These are phyloP conservation scores for Ophion costatus DNA, from an alignment of 2,888 invertebrate genomes.

Conservation along the genomic window DNA sequence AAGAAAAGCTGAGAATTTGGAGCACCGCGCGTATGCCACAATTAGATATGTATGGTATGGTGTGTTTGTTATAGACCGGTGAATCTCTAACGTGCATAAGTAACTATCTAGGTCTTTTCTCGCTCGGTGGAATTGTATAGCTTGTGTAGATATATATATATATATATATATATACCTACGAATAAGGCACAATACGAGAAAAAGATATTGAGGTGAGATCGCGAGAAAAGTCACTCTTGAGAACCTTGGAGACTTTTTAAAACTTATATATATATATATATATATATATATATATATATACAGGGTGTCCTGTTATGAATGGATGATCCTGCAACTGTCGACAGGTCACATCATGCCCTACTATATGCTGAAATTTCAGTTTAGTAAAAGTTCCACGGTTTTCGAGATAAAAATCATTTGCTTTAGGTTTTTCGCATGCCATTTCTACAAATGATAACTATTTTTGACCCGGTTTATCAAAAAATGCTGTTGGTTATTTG, in stretches of 20 bases:
- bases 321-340: no score
- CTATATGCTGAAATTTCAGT: no score
- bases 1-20: not conserved
- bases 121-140: not conserved
- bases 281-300: not conserved
- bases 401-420: no score
- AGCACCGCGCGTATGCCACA: constrained; percentile 7
- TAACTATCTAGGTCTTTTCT: constrained; percentile 49
- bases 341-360: no score
- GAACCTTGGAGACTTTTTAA: constrained; percentile 59
- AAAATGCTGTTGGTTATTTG: no score
- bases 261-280: constrained; percentile 5
- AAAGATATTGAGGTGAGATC: constrained; percentile 63
- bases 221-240: constrained; percentile 51
- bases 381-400: no score
- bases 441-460: no score
- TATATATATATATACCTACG: constrained; percentile 20
- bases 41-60: constrained; percentile 5
- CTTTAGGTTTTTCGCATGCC: no score
- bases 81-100: constrained; percentile 39
- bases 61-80: constrained; percentile 31
- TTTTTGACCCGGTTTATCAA: no score
- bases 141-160: not conserved
- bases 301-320: no score
- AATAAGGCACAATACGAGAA: constrained; percentile 59